A percentile compares a stretch with the other conserved stretches of the same genome.
Conservation (phyloP, 2,113 vertebrate species). For the Pycnonotus jocosus region DNA sequence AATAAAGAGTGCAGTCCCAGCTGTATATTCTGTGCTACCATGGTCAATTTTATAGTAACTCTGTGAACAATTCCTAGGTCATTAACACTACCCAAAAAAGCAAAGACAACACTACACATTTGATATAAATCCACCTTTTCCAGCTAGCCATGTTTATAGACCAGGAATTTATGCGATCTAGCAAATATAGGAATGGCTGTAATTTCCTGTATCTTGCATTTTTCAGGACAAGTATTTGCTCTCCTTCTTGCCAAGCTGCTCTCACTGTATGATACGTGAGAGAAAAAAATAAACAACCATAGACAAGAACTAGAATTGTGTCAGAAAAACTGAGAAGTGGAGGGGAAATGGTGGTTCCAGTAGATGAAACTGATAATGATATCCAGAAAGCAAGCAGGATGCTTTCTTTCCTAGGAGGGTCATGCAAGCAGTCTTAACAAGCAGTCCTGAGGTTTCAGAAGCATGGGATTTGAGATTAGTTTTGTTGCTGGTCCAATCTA, state of each 20-base stretch:
- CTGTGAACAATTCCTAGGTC: not conserved
- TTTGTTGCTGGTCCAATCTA: not conserved
- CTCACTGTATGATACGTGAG: slow-evolving; percentile 15
- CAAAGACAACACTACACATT: not conserved
- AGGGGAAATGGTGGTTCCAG: not conserved
- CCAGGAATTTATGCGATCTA: slow-evolving; percentile 26
- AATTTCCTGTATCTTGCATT: slow-evolving; percentile 40
- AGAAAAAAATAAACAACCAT: slow-evolving; percentile 33
- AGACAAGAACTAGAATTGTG: slow-evolving; percentile 18
- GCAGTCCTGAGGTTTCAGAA: not conserved
- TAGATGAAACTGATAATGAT: not conserved
- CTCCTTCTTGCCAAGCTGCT: slow-evolving; percentile 29
- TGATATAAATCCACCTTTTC: slow-evolving; percentile 19
- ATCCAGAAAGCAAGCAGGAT: not conserved
- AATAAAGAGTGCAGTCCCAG: not conserved
- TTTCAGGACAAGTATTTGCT: slow-evolving; percentile 22
- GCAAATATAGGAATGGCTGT: slow-evolving; percentile 1
- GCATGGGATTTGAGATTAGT: not conserved
- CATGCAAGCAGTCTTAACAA: not conserved
- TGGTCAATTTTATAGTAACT: not conserved
- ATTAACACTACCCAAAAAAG: not conserved
- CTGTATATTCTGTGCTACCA: not conserved
- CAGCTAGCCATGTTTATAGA: slow-evolving; percentile 32
- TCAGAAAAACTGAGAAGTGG: not conserved
- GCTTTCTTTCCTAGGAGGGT: not conserved